Percentiles rank a stretch among this genome's conserved stretches.
Evolutionary conservation across 2,797 vertebrate genomes (phyloP).

Genomic region (Ateles fusciceps): DNA sequence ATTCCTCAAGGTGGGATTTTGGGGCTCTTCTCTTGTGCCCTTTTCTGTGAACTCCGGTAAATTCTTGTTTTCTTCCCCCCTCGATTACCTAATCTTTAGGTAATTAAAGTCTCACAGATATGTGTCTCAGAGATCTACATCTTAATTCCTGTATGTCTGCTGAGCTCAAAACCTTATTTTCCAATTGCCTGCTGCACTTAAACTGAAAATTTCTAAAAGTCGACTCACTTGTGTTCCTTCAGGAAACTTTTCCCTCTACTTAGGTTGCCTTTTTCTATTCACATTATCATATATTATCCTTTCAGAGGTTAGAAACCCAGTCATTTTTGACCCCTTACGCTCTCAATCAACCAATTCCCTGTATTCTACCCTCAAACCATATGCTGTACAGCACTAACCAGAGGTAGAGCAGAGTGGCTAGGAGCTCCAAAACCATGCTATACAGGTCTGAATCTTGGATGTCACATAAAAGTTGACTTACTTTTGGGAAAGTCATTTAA

Average conservation of each 20-base stretch:
- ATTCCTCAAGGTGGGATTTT: not conserved
- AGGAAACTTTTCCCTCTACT: not conserved
- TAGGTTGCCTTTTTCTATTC: not conserved
- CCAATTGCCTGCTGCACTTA: not conserved
- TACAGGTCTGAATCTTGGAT: not conserved
- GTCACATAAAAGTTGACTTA: not conserved
- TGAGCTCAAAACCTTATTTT: not conserved
- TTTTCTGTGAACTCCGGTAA: not conserved
- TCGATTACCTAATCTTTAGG: constrained; percentile 32
- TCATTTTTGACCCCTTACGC: not conserved
- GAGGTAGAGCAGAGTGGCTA: not conserved
- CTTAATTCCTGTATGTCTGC: constrained; percentile 13
- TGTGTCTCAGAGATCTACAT: not conserved
- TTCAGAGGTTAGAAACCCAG: not conserved
- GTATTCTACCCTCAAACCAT: not conserved
- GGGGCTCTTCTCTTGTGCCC: not conserved
- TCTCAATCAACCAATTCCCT: not conserved
- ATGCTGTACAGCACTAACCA: not conserved
- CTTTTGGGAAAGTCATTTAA: not conserved
- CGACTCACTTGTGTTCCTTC: not conserved
- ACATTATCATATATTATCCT: not conserved
- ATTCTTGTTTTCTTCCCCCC: not conserved
- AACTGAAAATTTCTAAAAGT: constrained; percentile 1
- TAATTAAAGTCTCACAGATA: too few relatives aligned
- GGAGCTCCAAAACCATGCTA: not conserved